Evolutionary conservation across 2,113 vertebrate genomes (phyloP), one percentile per base, ranked within the genome.

Genomic region (Salvelinus fontinalis): DNA sequence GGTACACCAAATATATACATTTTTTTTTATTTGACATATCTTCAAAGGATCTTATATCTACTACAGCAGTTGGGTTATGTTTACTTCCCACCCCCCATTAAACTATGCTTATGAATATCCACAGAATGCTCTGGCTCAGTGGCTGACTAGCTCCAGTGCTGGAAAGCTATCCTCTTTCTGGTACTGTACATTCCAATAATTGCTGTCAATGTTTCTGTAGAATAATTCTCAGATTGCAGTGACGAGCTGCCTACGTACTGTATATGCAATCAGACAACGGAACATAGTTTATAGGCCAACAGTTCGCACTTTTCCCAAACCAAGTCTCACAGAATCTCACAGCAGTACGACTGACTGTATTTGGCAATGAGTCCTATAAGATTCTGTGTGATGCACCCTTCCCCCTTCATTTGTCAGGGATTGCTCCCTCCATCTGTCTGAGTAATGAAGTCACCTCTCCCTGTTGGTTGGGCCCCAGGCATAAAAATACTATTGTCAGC

Each of bases 381-480:
- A 54, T 27, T 71, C 69, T 54, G n/a, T 26, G 48, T 22, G n/a
- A 70, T 31, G 69, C 69, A 49, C n/a, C 48, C 39, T 39, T 39
- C 2, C 39, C 24, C 73, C 14, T 20, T 22, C 24, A 20, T 74
- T 49, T 29, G 73, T 51, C 62, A 67, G 64, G 39, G 39, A 75
- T 5, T 8, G 16, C n/a, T 13, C 18, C n/a, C 16, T 67, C 9
- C 9, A 62, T 12, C 80, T 79, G 71, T 78, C 74, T 77, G 74
- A 89, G 84, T 86, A 85, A 87, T 82, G 77, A 83, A 88, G 84
- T 84, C 86, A 81, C 84, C 81, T 83, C 78, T 84, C 39, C 67
- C 74, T 82, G 74, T 83, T 85, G 86, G 88, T 87, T 70, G 74
- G 3, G 26, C 74, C 26, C 86, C 83, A 87, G 82, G 75, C 26